A percentile compares a stretch with the other conserved stretches of the same genome.
Conservation (phyloP, 2,113 vertebrate species). For the Alouatta palliata region DNA sequence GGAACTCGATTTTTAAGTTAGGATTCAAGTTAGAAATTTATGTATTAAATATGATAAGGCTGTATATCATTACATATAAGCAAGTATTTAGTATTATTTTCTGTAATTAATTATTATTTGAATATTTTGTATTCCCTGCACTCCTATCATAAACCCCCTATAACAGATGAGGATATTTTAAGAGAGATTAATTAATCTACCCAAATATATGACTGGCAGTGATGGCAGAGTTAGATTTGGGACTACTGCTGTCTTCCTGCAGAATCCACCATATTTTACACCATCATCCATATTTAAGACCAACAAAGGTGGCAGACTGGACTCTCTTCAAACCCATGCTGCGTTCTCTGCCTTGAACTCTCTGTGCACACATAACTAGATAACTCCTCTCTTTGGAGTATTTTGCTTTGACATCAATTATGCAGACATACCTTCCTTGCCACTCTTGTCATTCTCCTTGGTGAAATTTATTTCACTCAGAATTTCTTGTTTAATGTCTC, state of each 20-base stretch:
- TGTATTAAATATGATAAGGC: not conserved
- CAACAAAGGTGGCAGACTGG: not conserved
- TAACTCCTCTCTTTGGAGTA: not conserved
- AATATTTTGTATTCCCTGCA: not conserved
- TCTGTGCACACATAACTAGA: not conserved
- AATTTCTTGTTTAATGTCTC: not conserved
- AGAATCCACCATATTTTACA: not conserved
- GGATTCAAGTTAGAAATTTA: not conserved
- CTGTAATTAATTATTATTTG: not conserved
- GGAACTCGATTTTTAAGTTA: not conserved
- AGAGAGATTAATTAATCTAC: not conserved
- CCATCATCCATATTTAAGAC: not conserved
- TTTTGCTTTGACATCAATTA: not conserved
- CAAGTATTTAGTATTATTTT: slow-evolving; percentile 17
- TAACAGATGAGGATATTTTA: not conserved
- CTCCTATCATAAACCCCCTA: not conserved
- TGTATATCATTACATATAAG: not conserved
- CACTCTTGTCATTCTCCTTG: not conserved
- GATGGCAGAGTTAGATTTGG: not conserved
- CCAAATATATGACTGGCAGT: not conserved
- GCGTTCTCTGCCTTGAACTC: not conserved
- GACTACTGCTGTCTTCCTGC: not conserved
- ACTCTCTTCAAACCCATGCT: not conserved
- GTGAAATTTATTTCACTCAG: not conserved
- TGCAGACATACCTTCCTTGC: not conserved